Conservation (phyloP, 2,888 invertebrate genomes). For the Ophion slaviceki region DNA sequence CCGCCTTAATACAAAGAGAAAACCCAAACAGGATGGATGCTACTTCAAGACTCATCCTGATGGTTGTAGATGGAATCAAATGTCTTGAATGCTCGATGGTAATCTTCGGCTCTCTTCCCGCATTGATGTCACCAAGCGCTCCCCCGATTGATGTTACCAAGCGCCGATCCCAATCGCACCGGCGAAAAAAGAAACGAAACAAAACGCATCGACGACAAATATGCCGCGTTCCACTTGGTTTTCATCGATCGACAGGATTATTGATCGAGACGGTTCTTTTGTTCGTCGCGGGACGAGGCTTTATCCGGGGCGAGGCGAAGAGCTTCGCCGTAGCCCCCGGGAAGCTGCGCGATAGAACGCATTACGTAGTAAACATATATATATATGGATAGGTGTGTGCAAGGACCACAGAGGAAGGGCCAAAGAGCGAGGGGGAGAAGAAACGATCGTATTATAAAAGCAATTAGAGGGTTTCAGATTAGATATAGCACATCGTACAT, state of each 20-base stretch:
- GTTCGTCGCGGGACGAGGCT: constrained; percentile 8
- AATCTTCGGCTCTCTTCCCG: not conserved
- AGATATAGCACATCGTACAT: constrained; percentile 83
- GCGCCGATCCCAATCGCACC: too few species aligned
- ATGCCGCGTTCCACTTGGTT: not conserved
- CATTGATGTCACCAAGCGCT: constrained; percentile 21
- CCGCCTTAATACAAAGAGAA: not conserved
- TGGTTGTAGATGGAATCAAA: too few species aligned
- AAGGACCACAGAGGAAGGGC: constrained; percentile 44
- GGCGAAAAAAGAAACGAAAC: too few species aligned
- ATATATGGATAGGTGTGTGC: not conserved
- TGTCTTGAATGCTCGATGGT: too few species aligned
- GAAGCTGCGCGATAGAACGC: constrained; percentile 23
- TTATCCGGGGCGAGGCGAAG: constrained; percentile 48
- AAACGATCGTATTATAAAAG: constrained; percentile 81
- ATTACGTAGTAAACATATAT: constrained; percentile 24
- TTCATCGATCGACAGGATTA: constrained; percentile 3
- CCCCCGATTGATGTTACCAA: constrained; percentile 26
- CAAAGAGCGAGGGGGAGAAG: constrained; percentile 58
- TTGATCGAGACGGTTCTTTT: constrained; percentile 2
- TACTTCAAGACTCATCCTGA: not conserved
- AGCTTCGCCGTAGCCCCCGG: constrained; percentile 44
- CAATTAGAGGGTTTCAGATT: constrained; percentile 82
- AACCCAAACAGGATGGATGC: not conserved
- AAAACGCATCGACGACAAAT: not conserved